These are phyloP conservation scores for Desmodus rotundus DNA, from an alignment of 2,113 vertebrate species.

Conservation along the genomic window DNA sequence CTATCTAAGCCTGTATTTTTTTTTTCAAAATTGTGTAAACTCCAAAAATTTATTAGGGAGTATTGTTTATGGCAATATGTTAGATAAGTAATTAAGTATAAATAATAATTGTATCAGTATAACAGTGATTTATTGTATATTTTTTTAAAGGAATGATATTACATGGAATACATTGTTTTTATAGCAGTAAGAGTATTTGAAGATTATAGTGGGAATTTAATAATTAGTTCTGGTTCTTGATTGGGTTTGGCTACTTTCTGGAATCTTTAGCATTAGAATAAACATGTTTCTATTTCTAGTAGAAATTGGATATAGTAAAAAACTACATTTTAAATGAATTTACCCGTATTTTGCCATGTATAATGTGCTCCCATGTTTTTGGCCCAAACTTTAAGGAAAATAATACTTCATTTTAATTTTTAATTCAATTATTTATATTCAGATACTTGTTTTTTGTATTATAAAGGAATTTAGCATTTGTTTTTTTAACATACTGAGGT, in stretches of 20 bases:
- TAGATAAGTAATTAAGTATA: not conserved
- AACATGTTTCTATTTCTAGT: not conserved
- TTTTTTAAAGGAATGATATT: not conserved
- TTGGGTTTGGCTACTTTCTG: not conserved
- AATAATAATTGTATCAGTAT: not conserved
- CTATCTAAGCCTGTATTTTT: not conserved
- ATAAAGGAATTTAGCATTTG: too few species aligned
- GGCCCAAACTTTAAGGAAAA: too few species aligned
- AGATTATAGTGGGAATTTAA: constrained; percentile 9
- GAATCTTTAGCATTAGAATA: not conserved
- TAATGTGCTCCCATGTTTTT: too few species aligned
- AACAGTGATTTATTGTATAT: not conserved
- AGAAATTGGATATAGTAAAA: not conserved
- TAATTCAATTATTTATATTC: too few species aligned
- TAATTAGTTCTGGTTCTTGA: not conserved
- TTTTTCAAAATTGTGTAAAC: not conserved
- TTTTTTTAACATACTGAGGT: too few species aligned
- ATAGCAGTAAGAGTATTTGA: not conserved
- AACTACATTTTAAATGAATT: not conserved
- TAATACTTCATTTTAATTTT: too few species aligned
- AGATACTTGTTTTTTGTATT: too few species aligned
- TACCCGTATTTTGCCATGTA: too few species aligned
- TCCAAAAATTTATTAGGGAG: not conserved
- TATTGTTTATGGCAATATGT: not conserved
- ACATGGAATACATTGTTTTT: not conserved